Percentiles rank a stretch among this genome's conserved stretches.
Evolutionary conservation across 2,113 vertebrate genomes (phyloP).

Genomic region (Tetrao urogallus): DNA sequence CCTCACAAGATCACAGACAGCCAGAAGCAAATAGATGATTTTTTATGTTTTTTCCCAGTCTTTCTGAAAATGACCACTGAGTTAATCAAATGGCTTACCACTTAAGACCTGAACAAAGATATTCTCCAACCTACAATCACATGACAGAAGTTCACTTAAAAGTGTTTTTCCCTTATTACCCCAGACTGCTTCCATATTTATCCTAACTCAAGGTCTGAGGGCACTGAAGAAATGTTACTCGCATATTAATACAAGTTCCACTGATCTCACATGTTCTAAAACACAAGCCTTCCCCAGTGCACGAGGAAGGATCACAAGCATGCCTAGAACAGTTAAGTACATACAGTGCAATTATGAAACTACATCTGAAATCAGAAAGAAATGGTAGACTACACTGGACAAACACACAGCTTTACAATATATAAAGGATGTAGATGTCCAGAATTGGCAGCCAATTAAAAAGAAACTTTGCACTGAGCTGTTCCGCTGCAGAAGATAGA

Average conservation of each 20-base stretch:
- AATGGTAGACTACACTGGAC: not conserved
- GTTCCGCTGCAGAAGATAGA: not conserved
- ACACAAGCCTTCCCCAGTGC: rapidly evolving
- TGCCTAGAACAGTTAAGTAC: not conserved
- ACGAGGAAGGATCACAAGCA: not conserved
- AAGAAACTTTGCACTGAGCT: not conserved
- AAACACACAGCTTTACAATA: rapidly evolving
- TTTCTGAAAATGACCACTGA: not conserved
- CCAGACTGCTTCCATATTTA: not conserved
- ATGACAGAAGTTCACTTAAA: not conserved
- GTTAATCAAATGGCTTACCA: not conserved
- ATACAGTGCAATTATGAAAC: not conserved
- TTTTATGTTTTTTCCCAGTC: not conserved
- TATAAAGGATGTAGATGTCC: not conserved
- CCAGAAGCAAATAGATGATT: not conserved
- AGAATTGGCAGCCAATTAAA: not conserved
- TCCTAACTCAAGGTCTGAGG: not conserved
- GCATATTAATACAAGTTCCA: not conserved
- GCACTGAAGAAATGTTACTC: not conserved
- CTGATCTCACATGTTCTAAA: not conserved
- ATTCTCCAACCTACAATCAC: not conserved
- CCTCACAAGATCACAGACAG: not conserved
- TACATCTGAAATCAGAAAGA: not conserved
- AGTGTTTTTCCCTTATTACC: not conserved
- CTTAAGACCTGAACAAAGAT: not conserved